A percentile compares a stretch with the other conserved stretches of the same genome.
phyloP scores from a whole-genome alignment of 2,797 vertebrate genomes.

The Onychomys arenicola region DNA sequence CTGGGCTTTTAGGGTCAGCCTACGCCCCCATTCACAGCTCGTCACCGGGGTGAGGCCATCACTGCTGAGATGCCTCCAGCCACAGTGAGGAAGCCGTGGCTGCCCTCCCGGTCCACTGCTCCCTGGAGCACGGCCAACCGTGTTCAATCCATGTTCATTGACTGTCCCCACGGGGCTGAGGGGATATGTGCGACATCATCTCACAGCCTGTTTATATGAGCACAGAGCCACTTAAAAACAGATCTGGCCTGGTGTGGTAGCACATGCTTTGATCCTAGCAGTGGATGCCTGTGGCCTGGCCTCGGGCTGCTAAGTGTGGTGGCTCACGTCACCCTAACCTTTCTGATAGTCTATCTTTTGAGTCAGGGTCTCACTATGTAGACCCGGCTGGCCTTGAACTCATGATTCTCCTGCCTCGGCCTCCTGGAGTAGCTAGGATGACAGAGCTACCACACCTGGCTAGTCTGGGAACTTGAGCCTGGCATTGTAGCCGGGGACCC shows the following conservation, averaged over 20 bases:
- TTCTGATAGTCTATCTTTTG: background rate
- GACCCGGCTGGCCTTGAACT: background rate
- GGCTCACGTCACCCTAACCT: background rate
- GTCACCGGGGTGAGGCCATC: background rate
- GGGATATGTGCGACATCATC: fast-evolving
- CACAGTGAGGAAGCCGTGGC: background rate
- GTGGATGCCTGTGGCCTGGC: background rate
- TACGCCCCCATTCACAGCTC: too few species aligned
- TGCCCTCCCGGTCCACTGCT: background rate
- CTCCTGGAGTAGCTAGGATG: too few species aligned
- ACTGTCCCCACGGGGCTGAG: background rate
- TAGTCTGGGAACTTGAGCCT: background rate
- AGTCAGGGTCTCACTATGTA: background rate
- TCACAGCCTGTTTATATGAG: background rate
- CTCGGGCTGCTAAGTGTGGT: background rate
- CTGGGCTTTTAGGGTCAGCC: background rate
- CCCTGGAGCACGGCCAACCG: too few species aligned
- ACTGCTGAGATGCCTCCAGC: background rate
- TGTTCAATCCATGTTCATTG: background rate
- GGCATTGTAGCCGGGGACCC: background rate
- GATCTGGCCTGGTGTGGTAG: background rate
- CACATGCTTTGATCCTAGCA: background rate
- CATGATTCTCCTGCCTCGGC: background rate
- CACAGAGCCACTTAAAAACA: background rate
- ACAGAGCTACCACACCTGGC: too few species aligned